These are phyloP conservation scores for Tachyglossus aculeatus DNA, from an alignment of 2,797 vertebrate genomes.

Conservation along the genomic window DNA sequence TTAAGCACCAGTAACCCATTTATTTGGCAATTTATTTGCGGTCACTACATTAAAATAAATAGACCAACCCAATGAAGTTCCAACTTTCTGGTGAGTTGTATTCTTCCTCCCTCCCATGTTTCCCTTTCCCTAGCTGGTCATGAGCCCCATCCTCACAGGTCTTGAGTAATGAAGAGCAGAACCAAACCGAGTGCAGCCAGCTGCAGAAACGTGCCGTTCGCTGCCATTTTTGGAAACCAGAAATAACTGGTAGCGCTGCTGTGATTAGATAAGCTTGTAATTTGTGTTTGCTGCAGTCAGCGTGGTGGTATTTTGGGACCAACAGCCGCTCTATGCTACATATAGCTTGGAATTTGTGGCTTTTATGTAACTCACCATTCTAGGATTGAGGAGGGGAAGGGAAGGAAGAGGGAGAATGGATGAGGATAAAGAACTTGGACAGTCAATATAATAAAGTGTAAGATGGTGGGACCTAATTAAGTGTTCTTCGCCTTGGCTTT, in stretches of 20 bases:
- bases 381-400: constrained; percentile 39
- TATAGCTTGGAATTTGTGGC: constrained; percentile 77
- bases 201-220: constrained; percentile 55
- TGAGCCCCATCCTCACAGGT: constrained; percentile 24
- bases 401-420: constrained; percentile 17
- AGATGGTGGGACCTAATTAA: not conserved
- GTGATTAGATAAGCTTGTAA: constrained; percentile 76
- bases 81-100: not conserved
- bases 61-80: not conserved
- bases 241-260: constrained; percentile 69
- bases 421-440: constrained; percentile 1
- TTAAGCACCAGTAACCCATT: not conserved
- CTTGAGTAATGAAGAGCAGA: constrained; percentile 51
- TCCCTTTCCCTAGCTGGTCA: constrained; percentile 41
- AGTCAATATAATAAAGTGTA: not conserved
- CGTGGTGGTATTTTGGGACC: constrained; percentile 73
- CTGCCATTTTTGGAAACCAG: constrained; percentile 68
- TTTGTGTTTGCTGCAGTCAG: constrained; percentile 80
- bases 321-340: constrained; percentile 73
- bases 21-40: too few relatives aligned
- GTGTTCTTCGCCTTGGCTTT: not conserved
- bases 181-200: constrained; percentile 46
- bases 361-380: constrained; percentile 71
- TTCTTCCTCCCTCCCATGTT: constrained; percentile 38
- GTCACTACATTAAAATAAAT: too few relatives aligned